Conservation (phyloP, 2,113 vertebrate species). For the Clarias batrachus region DNA sequence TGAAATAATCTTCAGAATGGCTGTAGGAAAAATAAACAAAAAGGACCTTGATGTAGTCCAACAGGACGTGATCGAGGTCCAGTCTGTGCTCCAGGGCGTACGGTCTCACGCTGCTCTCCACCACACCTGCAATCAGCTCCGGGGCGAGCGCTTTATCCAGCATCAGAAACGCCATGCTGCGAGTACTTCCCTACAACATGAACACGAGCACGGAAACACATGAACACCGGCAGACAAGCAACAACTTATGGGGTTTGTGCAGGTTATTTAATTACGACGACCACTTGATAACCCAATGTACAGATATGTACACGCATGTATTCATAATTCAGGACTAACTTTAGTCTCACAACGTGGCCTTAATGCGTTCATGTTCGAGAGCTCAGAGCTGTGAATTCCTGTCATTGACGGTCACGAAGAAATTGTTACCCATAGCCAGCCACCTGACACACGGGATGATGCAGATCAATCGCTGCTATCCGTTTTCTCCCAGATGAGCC, state of each 20-base stretch:
- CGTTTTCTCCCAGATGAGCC: no score
- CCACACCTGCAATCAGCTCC: constrained; percentile 80
- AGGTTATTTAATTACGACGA: not conserved
- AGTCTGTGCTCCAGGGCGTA: constrained; percentile 82
- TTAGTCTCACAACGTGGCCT: not conserved
- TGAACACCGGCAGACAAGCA: not conserved
- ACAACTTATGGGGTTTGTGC: not conserved
- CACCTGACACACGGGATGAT: no score
- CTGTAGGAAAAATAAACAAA: not conserved
- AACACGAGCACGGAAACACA: not conserved
- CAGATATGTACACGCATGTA: not conserved
- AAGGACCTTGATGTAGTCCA: constrained; percentile 90
- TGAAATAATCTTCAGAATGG: not conserved
- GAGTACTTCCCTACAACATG: constrained; percentile 76
- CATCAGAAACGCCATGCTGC: constrained; percentile 89
- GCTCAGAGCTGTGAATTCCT: not conserved
- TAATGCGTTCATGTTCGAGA: not conserved
- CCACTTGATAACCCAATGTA: not conserved
- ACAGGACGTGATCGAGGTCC: constrained; percentile 82
- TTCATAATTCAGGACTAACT: not conserved
- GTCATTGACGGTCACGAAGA: not conserved
- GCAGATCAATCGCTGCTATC: no score
- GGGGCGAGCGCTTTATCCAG: constrained; percentile 90
- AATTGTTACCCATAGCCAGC: no score
- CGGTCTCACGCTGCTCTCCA: constrained; percentile 81